Conservation (phyloP, 2,797 vertebrate genomes). For the Alouatta caraya region DNA sequence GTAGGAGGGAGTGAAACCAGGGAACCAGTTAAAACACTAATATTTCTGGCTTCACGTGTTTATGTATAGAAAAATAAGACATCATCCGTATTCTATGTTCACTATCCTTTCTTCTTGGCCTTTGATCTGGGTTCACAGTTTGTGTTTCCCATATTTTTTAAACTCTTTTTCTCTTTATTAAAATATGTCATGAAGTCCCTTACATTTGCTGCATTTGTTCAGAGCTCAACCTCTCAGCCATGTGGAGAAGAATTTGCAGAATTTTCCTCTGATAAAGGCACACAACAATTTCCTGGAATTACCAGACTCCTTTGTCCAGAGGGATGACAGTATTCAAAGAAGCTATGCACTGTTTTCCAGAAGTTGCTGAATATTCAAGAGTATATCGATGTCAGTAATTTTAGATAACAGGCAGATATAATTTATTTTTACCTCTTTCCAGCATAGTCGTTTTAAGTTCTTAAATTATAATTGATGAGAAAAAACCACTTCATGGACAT, state of each 20-base stretch:
- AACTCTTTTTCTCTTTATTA: not conserved
- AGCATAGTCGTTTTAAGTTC: not conserved
- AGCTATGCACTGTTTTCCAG: not conserved
- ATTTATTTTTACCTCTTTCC: conserved; percentile 21
- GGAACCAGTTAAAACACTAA: not conserved
- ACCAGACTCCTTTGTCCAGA: not conserved
- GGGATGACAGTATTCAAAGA: not conserved
- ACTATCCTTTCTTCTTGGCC: not conserved
- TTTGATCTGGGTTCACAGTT: not conserved
- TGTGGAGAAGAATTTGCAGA: not conserved
- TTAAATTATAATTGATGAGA: conserved; percentile 40
- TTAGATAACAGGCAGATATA: not conserved
- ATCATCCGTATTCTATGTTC: not conserved
- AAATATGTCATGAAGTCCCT: not conserved
- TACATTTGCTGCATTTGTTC: not conserved
- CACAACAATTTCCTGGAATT: not conserved
- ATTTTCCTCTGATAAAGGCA: not conserved
- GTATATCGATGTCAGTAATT: not conserved
- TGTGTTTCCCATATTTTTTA: not conserved
- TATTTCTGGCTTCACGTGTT: not conserved
- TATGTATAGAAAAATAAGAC: not conserved
- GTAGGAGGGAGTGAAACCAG: not conserved
- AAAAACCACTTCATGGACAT: not conserved
- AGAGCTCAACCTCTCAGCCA: not conserved
- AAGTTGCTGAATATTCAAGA: conserved; percentile 24